Evolutionary conservation across 2,888 invertebrate genomes (phyloP), one percentile per base, ranked within the genome.

Genomic region (Papilio protenor): DNA sequence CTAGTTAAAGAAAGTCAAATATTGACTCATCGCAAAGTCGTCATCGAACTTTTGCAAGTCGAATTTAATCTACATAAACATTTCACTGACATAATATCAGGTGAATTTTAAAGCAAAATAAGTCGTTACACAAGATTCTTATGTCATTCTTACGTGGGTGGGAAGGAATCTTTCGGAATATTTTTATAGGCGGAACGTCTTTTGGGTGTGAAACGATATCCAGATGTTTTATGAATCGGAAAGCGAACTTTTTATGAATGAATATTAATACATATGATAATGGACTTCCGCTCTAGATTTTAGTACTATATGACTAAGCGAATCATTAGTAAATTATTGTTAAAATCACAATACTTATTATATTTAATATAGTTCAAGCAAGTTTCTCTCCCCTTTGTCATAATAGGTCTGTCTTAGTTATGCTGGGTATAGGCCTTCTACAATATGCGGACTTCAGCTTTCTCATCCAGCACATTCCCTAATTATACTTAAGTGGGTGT

Each of bases 41-140:
- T 76, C 76, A 57, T 59, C 45, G n/a, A 69, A 74, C 77, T 79
- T 80, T 81, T 81, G 73, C 78, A 80, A 72, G 21, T 64, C 23
- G 75, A 80, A 80, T 81, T 79, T 81, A 80, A 83, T 84, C 82
- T 80, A 69, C 83, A 83, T 84, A 81, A 80, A 80, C 74, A 80
- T 70, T 73, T 77, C 69, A 75, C 57, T 82, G 80, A 81, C 77
- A 80, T 82, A 82, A 83, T 82, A 70, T 79, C 64, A 73, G 57
- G 40, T 75, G 75, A 76, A 77, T 78, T 80, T 69, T 75, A 70
- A 77, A 80, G 47, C 76, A 73, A 75, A 79, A 75, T 76, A 74
- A 78, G 59, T 77, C 74, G 79, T 80, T 78, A 47, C 33, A 64
- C 45, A 75, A 78, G 18, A 27, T 71, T n/a, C 61, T 78, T 75